Conservation (phyloP, 2,888 invertebrate genomes). For the Synergus gifuensis region DNA sequence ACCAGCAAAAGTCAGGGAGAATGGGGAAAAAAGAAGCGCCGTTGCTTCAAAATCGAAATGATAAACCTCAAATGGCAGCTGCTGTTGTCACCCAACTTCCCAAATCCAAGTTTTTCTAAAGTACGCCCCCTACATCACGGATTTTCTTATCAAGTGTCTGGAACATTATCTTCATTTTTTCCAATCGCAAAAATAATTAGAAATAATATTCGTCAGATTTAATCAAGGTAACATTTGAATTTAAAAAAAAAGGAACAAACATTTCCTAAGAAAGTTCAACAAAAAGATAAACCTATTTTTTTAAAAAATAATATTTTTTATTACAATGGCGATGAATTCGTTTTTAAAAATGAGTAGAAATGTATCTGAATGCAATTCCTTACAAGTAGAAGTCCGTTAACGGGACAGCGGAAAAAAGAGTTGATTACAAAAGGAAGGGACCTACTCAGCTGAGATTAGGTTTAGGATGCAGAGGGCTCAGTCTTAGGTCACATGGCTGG, state of each 20-base stretch:
- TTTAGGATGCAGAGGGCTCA: conserved; percentile 25
- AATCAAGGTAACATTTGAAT: neutral
- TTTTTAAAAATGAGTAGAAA: too few relatives aligned
- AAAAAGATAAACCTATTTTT: neutral
- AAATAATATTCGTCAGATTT: neutral
- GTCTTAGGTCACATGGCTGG: neutral
- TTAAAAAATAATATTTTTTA: too few relatives aligned
- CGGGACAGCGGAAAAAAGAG: neutral
- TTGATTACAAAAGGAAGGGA: neutral
- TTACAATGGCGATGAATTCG: too few relatives aligned
- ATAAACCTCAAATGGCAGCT: conserved; percentile 24
- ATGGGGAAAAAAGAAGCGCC: conserved; percentile 34
- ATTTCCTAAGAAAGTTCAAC: neutral
- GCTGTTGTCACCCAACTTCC: neutral
- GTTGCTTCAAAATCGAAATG: conserved; percentile 30
- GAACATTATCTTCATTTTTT: neutral
- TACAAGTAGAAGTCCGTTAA: neutral
- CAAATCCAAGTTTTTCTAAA: neutral
- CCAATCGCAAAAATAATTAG: neutral
- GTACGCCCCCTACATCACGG: neutral
- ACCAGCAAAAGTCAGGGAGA: conserved; percentile 37
- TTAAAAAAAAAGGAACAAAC: neutral
- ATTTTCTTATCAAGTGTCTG: neutral
- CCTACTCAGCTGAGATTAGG: conserved; percentile 12
- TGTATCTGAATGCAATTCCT: neutral